Percentiles rank a stretch among this genome's conserved stretches.
Conservation (phyloP, 2,113 vertebrate genomes). For the Apistogramma diplotaenia region DNA sequence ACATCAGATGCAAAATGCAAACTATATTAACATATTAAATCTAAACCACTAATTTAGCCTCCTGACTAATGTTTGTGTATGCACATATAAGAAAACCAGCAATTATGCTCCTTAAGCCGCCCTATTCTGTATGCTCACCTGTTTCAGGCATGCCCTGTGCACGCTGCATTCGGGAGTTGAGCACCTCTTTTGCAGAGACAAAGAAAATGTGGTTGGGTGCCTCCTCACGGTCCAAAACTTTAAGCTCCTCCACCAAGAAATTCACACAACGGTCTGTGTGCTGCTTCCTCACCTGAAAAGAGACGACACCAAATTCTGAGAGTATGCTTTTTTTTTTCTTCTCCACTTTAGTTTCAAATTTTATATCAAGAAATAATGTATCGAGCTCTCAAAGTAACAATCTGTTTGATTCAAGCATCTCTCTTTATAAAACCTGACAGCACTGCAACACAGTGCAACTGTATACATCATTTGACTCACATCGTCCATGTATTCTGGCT, state of each 20-base stretch:
- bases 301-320: background rate
- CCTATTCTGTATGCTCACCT: conserved; percentile 69
- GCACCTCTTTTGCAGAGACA: conserved; percentile 95
- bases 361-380: background rate
- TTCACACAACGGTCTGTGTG: conserved; percentile 95
- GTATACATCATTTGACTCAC: conserved; percentile 77
- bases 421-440: background rate
- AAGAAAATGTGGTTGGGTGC: conserved; percentile 94
- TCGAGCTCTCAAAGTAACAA: background rate
- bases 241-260: conserved; percentile 94
- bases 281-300: conserved; percentile 88
- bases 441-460: background rate
- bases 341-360: background rate
- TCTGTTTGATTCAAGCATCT: background rate
- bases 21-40: background rate
- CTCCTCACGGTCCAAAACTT: conserved; percentile 87
- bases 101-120: background rate
- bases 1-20: background rate
- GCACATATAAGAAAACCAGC: background rate
- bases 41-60: background rate
- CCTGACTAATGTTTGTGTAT: background rate
- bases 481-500: conserved; percentile 98
- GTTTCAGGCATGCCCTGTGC: conserved; percentile 95
- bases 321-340: background rate
- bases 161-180: conserved; percentile 91